These are phyloP conservation scores for Drosophila pandora DNA, from an alignment of 1,140 invertebrate species.

Conservation along the genomic window DNA sequence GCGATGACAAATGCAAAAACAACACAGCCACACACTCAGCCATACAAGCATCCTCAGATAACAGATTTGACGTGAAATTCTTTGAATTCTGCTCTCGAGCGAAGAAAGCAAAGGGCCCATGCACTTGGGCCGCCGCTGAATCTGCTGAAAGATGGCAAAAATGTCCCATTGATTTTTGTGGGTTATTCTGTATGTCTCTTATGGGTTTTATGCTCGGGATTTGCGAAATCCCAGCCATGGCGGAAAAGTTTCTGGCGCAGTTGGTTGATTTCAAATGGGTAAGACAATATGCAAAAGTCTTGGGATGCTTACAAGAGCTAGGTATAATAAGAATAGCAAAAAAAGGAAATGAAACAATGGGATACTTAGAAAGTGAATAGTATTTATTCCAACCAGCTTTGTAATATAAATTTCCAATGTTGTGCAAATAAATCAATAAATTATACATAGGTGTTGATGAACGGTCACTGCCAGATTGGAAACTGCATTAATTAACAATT, in stretches of 20 bases:
- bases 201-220: conserved; percentile 7
- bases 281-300: conserved; percentile 5
- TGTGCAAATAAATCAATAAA: not conserved
- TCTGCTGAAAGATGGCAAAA: conserved; percentile 11
- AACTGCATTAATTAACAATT: too few species aligned
- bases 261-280: conserved; percentile 12
- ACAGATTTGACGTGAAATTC: conserved; percentile 59
- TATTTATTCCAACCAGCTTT: too few species aligned
- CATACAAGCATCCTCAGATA: conserved; percentile 17
- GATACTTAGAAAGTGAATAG: not conserved
- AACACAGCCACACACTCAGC: conserved; percentile 28
- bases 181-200: conserved; percentile 2
- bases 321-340: conserved; percentile 4
- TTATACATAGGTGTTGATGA: too few species aligned
- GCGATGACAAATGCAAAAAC: conserved; percentile 71
- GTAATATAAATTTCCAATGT: too few species aligned
- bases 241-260: conserved; percentile 26
- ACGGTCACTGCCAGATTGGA: too few species aligned
- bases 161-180: conserved; percentile 29
- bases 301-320: conserved; percentile 5
- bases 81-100: conserved; percentile 37
- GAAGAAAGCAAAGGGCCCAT: conserved; percentile 8
- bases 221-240: conserved; percentile 13
- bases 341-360: not conserved
- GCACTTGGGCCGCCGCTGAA: conserved; percentile 1